phyloP scores from a whole-genome alignment of 2,113 vertebrate species.

The Gadus macrocephalus region DNA sequence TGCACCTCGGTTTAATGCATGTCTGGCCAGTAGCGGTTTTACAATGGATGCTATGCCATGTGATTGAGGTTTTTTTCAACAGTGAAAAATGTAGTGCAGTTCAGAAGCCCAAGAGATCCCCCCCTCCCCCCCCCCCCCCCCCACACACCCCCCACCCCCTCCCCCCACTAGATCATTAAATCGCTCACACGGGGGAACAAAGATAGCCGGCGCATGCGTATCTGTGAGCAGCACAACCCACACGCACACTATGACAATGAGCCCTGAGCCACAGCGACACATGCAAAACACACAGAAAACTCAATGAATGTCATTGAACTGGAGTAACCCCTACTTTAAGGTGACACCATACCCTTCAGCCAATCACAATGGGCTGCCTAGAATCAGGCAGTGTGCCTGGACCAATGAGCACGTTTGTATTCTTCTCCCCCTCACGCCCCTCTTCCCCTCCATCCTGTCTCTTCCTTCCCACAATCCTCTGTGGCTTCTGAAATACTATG shows the following conservation, averaged over 20 bases:
- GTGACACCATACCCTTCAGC: slow-evolving; percentile 66
- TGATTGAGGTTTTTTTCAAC: background rate
- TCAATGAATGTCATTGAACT: slow-evolving; percentile 61
- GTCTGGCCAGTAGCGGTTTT: background rate
- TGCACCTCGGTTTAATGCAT: no score
- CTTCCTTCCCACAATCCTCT: slow-evolving; percentile 23
- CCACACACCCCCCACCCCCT: background rate
- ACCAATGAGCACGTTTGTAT: slow-evolving; percentile 65
- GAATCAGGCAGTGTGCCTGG: slow-evolving; percentile 66
- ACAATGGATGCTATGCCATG: background rate
- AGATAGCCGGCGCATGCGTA: slow-evolving; percentile 17
- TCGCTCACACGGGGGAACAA: background rate
- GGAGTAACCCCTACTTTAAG: slow-evolving; percentile 68
- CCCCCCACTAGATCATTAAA: background rate
- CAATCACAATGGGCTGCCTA: slow-evolving; percentile 52
- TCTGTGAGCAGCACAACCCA: slow-evolving; percentile 9
- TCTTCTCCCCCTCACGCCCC: background rate
- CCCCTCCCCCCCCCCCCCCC: no score
- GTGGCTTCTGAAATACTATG: slow-evolving; percentile 49
- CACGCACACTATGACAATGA: slow-evolving; percentile 13
- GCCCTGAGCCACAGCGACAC: slow-evolving; percentile 29
- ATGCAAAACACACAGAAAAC: slow-evolving; percentile 16
- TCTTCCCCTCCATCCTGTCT: slow-evolving; percentile 16
- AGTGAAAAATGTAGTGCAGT: background rate
- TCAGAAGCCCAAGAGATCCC: no score